Base-by-base conservation (phyloP, 2,113 vertebrate genomes). In the Eonycteris spelaea region DNA sequence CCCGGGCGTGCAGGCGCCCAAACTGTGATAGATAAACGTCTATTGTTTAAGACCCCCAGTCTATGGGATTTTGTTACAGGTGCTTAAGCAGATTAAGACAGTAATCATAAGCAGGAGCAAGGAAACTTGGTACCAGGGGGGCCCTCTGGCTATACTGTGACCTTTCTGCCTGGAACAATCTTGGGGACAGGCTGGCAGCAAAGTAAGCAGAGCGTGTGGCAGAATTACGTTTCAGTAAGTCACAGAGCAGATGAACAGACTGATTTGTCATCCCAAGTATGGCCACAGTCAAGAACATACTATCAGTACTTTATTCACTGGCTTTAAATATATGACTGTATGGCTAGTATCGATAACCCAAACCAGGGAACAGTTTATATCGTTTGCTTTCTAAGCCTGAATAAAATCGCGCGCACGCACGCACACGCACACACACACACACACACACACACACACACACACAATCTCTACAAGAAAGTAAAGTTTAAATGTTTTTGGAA, bases 131-230 rank as follows among this genome's bases (percentile, higher is more conserved):
- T 12, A 7, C 7, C 1, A 13, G 16, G 5, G 63, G 33, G 55
- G 5, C 3, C 28, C 33, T 48, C 1, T 12, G 35, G 80, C 4
- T 55, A 0, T 6, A 30, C 30, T 45, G 24, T 7, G 4, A 11
- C 2, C 35, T 65, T 70, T 14, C 14, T 21, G 18, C 61, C 57
- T 4, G 67, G 53, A 13, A 16, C 24, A 68, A 35, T 45, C 28
- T 19, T 57, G 30, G 55, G 26, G 30, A 43, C 43, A 80, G 28
- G 12, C 33, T n/a, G 14, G 13, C 19, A 70, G 43, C 13, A 65
- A 70, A 68, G 8, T n/a, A 53, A 33, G 11, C 22, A 26, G 8
- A 30, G 16, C 2, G 6, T 7, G 7, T 26, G 35, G 83, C 63
- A 51, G 15, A 65, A 71, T 26, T 40, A 14, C 16, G 77, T 13